A percentile compares a stretch with the other conserved stretches of the same genome.
Conservation (phyloP, 2,113 vertebrate genomes). For the Ictalurus furcatus region DNA sequence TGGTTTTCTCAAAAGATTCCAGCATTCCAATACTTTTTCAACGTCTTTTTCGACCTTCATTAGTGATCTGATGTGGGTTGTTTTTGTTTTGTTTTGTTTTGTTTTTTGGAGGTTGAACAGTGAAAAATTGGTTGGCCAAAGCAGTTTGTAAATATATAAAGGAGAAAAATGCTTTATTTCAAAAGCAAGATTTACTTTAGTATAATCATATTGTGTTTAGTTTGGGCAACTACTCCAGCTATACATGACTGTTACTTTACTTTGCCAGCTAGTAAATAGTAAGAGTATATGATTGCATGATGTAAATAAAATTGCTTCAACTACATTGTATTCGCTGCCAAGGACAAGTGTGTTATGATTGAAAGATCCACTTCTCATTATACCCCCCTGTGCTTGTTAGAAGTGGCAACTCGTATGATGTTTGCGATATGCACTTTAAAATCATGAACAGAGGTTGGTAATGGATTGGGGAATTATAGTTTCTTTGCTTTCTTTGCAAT, state of each 20-base stretch:
- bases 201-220: neutral
- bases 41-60: neutral
- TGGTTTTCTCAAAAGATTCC: neutral
- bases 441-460: neutral
- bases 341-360: neutral
- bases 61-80: neutral
- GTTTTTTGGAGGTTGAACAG: neutral
- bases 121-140: neutral
- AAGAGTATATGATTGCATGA: neutral
- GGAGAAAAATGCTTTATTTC: neutral
- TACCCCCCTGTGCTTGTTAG: neutral
- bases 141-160: neutral
- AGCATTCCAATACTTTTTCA: constrained; percentile 20
- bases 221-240: neutral
- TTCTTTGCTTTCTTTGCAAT: neutral
- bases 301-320: neutral
- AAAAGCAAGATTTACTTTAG: neutral
- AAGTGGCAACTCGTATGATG: neutral
- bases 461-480: neutral
- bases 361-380: neutral
- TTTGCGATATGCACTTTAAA: constrained; percentile 2
- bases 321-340: neutral
- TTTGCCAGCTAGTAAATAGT: constrained; percentile 2
- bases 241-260: neutral
- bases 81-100: neutral